Conservation (phyloP, 2,113 vertebrate species). For the Lophura nycthemera region DNA sequence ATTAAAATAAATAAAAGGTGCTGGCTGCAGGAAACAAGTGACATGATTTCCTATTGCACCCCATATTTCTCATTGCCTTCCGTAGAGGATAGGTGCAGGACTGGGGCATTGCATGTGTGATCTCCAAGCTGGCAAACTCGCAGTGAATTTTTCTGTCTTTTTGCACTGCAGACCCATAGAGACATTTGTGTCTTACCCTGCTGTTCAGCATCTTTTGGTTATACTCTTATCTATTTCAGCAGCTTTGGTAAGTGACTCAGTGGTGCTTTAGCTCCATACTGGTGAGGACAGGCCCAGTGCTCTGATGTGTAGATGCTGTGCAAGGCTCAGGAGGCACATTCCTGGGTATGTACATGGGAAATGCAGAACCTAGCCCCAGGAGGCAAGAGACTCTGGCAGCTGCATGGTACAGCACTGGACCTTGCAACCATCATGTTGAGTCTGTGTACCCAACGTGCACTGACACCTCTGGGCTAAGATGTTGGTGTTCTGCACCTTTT, state of each 20-base stretch:
- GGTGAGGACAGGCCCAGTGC: background rate
- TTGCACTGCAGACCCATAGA: background rate
- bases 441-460: background rate
- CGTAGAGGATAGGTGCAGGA: background rate
- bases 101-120: background rate
- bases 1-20: background rate
- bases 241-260: background rate
- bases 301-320: slow-evolving; percentile 1
- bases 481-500: background rate
- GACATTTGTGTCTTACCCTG: background rate
- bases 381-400: background rate
- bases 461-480: background rate
- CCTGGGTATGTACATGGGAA: background rate
- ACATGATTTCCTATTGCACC: background rate
- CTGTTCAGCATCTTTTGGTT: background rate
- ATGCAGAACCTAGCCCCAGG: background rate
- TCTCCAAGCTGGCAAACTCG: background rate
- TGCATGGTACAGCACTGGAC: background rate
- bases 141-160: background rate
- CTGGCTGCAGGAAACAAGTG: background rate
- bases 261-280: background rate
- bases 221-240: background rate
- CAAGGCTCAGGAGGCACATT: background rate
- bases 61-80: background rate
- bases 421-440: background rate